Base-by-base conservation (phyloP, 1,140 invertebrate genomes). In the Eumeta japonica region DNA sequence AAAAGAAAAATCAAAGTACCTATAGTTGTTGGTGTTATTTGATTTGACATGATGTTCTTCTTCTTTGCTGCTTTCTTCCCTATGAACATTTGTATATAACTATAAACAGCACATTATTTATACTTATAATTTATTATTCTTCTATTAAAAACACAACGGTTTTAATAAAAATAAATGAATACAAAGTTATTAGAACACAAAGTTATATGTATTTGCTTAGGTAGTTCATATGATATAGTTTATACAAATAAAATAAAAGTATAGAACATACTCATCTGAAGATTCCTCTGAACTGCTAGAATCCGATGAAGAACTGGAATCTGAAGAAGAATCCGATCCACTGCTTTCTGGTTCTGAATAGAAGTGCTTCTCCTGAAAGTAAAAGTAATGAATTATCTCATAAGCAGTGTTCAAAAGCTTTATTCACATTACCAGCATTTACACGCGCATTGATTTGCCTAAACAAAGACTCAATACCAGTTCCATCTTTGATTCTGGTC, bases 301-400 rank as follows among this genome's bases (percentile, higher is more conserved):
- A 5, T 45, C 50, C 9, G 45, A 43, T 0, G 52, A 52, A 1
- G 50, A 54, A 14, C 28, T 30, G 28, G 28, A 5, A 11, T 30
- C 28, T 0, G 57, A 57, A 0, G 47, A 40, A 0, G 56, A 57
- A 1, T 49, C 58, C 0, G 61, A 58, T 0, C 58, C 56, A 10
- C 56, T 58, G 48, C 63, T 66, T 17, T 64, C 64, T 10, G 63
- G 62, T 27, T 68, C 64, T 10, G 66, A 71, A 35, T 71, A 71
- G 53, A 72, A 72, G 10, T 41, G 62, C 35, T 66, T 72, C 42
- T 71, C 60, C 54, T 62, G 46, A 2, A 37, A 39, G 16, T 37
- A 18, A 18, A 18, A 16, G 3, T 16, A 43, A n/a, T n/a, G n/a
- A n/a, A n/a, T n/a, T n/a, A n/a, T n/a, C n/a, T n/a, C n/a, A n/a